Conservation (phyloP, 1,140 invertebrate species). For the Drosophila ambigua region DNA sequence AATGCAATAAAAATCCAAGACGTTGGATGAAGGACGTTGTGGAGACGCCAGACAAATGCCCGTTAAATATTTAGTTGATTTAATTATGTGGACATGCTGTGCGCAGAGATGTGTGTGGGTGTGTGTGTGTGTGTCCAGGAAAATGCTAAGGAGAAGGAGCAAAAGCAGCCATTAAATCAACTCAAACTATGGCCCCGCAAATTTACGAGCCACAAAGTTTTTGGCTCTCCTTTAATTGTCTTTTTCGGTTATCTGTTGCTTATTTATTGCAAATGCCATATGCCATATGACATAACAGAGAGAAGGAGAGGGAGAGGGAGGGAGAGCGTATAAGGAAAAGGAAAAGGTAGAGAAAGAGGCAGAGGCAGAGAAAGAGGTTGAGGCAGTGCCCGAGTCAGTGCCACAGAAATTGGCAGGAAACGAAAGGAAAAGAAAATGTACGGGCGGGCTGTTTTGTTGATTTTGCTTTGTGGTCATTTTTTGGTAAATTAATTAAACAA, state of each 20-base stretch:
- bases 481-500: constrained; percentile 82
- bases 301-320: not conserved
- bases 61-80: constrained; percentile 82
- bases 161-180: constrained; percentile 66
- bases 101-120: constrained; percentile 3
- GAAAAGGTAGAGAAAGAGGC: not conserved
- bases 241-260: constrained; percentile 75
- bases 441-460: constrained; percentile 27
- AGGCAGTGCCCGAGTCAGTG: too few species aligned
- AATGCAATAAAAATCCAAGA: constrained; percentile 73
- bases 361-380: not conserved
- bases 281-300: constrained; percentile 62
- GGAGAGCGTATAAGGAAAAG: not conserved
- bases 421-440: not conserved
- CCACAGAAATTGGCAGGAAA: not conserved
- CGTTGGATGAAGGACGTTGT: constrained; percentile 40
- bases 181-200: constrained; percentile 64
- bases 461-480: constrained; percentile 69
- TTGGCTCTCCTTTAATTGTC: constrained; percentile 42
- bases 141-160: not conserved
- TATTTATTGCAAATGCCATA: constrained; percentile 79
- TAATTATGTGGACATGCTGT: constrained; percentile 66
- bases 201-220: constrained; percentile 64
- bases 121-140: not conserved
- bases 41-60: constrained; percentile 65